Conservation (phyloP, 2,888 invertebrate genomes). For the Polymixis flavicincta region DNA sequence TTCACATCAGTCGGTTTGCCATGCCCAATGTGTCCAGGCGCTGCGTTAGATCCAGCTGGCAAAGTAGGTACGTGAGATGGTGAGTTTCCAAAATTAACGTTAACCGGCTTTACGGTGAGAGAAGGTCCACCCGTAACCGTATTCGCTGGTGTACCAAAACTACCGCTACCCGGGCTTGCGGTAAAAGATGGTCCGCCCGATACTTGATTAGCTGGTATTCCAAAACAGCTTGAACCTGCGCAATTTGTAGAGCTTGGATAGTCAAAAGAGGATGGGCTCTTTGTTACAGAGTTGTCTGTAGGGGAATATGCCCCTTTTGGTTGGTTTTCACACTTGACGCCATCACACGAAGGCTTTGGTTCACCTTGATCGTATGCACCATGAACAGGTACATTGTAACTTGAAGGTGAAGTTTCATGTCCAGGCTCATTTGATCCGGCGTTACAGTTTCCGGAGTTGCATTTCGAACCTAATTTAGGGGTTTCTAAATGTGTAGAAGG, state of each 20-base stretch:
- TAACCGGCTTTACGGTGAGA: conserved; percentile 14
- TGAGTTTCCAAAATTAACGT: conserved; percentile 31
- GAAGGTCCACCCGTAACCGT: conserved; percentile 12
- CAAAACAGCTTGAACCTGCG: conserved; percentile 51
- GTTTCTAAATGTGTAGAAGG: conserved; percentile 77
- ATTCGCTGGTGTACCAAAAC: conserved; percentile 29
- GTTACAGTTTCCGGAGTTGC: conserved; percentile 68
- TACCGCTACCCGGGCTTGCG: conserved; percentile 12
- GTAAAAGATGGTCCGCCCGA: conserved; percentile 13
- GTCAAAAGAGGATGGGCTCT: conserved; percentile 19
- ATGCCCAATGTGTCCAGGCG: conserved; percentile 25
- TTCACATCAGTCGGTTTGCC: conserved; percentile 19
- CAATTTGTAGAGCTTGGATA: conserved; percentile 47
- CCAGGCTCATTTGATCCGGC: conserved; percentile 31
- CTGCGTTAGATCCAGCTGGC: conserved; percentile 16
- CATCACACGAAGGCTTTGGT: conserved; percentile 47
- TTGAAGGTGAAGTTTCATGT: conserved; percentile 47
- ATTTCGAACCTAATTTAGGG: conserved; percentile 74
- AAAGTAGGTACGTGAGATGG: conserved; percentile 20
- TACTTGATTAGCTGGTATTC: conserved; percentile 25
- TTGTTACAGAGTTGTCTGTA: conserved; percentile 25
- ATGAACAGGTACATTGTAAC: conserved; percentile 64
- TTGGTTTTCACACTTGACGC: conserved; percentile 56
- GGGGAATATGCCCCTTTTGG: conserved; percentile 38
- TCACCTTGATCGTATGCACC: conserved; percentile 36